These are phyloP conservation scores for Choristoneura fumiferana DNA, from an alignment of 1,140 invertebrate species.

Conservation along the genomic window DNA sequence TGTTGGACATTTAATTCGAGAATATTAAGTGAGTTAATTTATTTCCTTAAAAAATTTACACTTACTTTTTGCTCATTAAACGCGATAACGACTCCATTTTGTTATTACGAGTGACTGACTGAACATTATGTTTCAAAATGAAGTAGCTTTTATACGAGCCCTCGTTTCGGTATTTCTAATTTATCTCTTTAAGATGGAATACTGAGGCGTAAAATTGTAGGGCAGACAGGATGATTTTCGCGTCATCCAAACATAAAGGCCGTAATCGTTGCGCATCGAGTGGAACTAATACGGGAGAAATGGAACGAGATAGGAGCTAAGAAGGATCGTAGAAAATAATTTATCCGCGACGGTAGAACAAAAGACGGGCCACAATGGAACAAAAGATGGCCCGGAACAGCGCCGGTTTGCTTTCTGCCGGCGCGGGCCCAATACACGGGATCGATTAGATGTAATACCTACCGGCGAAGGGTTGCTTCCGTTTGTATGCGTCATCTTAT, in stretches of 20 bases:
- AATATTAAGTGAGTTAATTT: constrained; percentile 11
- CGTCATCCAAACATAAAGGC: constrained; percentile 72
- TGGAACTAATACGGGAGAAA: constrained; percentile 75
- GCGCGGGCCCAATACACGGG: constrained; percentile 62
- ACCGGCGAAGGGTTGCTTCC: constrained; percentile 51
- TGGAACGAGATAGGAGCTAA: constrained; percentile 67
- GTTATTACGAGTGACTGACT: constrained; percentile 17
- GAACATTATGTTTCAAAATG: neutral
- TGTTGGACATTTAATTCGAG: neutral
- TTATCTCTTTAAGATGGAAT: constrained; percentile 51
- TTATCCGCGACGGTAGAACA: constrained; percentile 59
- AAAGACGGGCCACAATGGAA: constrained; percentile 65
- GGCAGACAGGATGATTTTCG: constrained; percentile 66
- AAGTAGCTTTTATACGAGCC: constrained; percentile 8
- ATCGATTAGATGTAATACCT: constrained; percentile 60
- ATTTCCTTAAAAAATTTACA: neutral
- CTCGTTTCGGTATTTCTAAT: constrained; percentile 33
- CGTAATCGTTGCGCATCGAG: constrained; percentile 73
- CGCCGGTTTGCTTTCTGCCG: constrained; percentile 64
- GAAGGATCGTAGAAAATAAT: constrained; percentile 66
- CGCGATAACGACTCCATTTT: constrained; percentile 9
- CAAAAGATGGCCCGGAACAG: constrained; percentile 58
- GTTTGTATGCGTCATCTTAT: constrained; percentile 21
- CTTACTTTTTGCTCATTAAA: neutral
- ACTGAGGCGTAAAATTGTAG: constrained; percentile 68